Evolutionary conservation across 1,140 invertebrate species (phyloP).

Genomic region (Pemphigus obesinymphae): DNA sequence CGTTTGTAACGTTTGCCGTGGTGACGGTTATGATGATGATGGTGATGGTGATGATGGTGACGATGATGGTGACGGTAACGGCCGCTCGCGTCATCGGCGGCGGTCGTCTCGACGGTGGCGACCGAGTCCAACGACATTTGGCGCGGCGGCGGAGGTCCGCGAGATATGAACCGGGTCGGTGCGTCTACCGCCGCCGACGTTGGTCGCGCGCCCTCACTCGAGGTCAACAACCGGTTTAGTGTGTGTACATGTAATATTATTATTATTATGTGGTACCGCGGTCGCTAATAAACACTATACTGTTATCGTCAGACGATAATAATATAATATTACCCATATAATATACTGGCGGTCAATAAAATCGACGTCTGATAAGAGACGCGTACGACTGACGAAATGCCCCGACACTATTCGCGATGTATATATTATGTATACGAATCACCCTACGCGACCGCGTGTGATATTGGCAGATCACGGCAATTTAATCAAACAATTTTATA

Average conservation of each 20-base stretch:
- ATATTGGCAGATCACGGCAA: neutral
- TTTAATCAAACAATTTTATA: neutral
- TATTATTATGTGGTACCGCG: no score
- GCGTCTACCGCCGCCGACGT: neutral
- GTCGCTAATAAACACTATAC: no score
- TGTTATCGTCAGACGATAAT: neutral
- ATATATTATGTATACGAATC: no score
- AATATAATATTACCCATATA: no score
- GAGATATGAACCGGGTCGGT: neutral
- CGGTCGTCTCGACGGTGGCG: neutral
- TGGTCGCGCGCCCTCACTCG: neutral
- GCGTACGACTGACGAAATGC: no score
- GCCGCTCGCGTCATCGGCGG: neutral
- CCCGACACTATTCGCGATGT: no score
- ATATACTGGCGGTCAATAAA: no score
- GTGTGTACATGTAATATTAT: neutral
- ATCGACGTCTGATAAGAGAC: no score
- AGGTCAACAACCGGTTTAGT: conserved; percentile 40
- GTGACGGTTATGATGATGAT: conserved; percentile 43
- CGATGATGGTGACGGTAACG: neutral
- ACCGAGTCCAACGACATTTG: conserved; percentile 30
- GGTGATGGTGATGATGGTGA: neutral
- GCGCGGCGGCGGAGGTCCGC: neutral
- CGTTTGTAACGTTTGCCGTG: conserved; percentile 27
- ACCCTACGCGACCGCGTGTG: neutral